Base-by-base conservation (phyloP, 1,140 invertebrate species). In the Manduca sexta region DNA sequence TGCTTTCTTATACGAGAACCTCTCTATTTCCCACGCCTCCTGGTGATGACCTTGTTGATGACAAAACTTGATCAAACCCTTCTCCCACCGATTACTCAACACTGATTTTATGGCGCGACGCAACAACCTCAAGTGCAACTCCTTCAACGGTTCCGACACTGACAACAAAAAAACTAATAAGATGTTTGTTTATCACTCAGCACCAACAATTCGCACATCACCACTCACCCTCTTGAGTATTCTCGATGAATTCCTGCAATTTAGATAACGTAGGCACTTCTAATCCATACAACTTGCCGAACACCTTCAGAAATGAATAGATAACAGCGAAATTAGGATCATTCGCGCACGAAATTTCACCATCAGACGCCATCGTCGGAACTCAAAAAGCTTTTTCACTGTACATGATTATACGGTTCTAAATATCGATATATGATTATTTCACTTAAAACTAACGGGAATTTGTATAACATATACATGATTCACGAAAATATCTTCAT, bases 291-390 rank as follows among this genome's bases (percentile, higher is more conserved):
- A 90, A 86, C 82, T 92, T 90, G 30, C 94, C 93, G 79, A 97
- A 97, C 86, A 94, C 92, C 80, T 96, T 92, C 43, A 97, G 88
- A 88, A 97, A 97, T 51, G 94, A 95, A 88, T 95, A 97, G 85
- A 97, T 96, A 81, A 97, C 92, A 68, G 95, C 95, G 87, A 97
- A 98, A 92, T 97, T 96, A 75, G 95, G 95, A 91, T 97, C 95
- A 90, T 92, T 93, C 88, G 93, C 91, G 91, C 94, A 97, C 75
- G 91, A 92, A 88, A 90, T 90, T 90, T 93, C 92, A 86, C 89
- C 90, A 88, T 93, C 92, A 80, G 92, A 91, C 92, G 93, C 93
- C 93, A 94, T 94, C 91, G 92, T 89, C 83, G 71, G 69, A 73
- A 76, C 69, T 83, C 73, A 74, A 61, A 70, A 70, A 73, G 64